phyloP scores from a whole-genome alignment of 2,888 invertebrate genomes.

The Cantharis lateralis region DNA sequence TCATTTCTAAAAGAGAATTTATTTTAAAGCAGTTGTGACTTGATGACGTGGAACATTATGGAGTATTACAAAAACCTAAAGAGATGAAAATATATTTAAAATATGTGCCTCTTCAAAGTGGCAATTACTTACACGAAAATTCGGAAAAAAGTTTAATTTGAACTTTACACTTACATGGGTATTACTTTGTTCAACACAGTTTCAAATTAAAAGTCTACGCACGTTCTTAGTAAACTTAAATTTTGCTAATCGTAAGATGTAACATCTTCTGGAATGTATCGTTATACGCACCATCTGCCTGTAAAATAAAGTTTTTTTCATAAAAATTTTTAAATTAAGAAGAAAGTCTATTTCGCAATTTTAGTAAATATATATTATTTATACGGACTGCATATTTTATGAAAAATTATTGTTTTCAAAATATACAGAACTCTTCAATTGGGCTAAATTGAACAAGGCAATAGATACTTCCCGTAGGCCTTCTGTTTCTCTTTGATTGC shows the following conservation, averaged over 20 bases:
- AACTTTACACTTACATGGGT: neutral
- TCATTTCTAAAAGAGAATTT: neutral
- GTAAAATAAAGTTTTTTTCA: neutral
- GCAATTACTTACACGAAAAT: neutral
- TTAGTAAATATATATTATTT: no score
- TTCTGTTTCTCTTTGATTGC: no score
- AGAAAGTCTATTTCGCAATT: no score
- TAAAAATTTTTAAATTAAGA: neutral
- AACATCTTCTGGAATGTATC: neutral
- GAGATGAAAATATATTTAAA: neutral
- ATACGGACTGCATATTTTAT: no score
- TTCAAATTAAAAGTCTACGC: neutral
- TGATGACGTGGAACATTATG: neutral
- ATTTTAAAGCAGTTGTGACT: neutral
- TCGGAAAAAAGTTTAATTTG: neutral
- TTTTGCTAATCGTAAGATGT: neutral
- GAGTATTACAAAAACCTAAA: neutral
- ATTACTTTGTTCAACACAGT: neutral
- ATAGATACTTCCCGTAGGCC: no score
- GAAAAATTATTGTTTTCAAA: no score
- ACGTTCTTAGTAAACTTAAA: neutral
- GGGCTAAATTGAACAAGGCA: no score
- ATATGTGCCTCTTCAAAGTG: neutral
- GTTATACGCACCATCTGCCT: neutral
- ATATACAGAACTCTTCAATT: no score